Base-by-base conservation (phyloP, 2,797 vertebrate genomes). In the Scyliorhinus canicula region DNA sequence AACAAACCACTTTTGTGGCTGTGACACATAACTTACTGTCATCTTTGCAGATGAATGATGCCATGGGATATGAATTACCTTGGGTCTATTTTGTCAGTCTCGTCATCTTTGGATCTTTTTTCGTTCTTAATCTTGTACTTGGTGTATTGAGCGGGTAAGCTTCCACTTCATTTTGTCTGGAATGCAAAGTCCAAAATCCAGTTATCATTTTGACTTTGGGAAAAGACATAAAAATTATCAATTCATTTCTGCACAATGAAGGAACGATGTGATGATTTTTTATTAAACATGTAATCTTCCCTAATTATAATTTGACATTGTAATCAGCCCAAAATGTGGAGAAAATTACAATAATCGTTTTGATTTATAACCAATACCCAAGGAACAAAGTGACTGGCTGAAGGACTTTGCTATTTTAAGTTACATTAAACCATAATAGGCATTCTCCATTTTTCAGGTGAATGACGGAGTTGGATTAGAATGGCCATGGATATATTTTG, bases 31-130 rank as follows among this genome's bases (percentile, higher is more conserved):
- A 98, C 97, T 96, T 96, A 96, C 96, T 98, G 97, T 98, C 97
- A 96, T 98, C 97, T 97, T 96, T 97, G 95, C 98, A 99, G 99
- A 99, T 99, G 99, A 99, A 99, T 97, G 99, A 99, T 98, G 99
- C 99, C 97, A 99, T 99, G 99, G 99, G 99, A 97, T 98, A 99
- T 98, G 99, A 99, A 98, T 98, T 99, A 97, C 99, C 99, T 96
- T 99, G 99, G 99, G 98, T 99, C 96, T 99, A 99, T 98, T 99
- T 99, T 99, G 99, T 99, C 98, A 99, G 98, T 98, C 98, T 99
- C 98, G 99, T 99, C 98, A 99, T 99, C 98, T 99, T 99, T 98
- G 99, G 99, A 98, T 99, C 99, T 98, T 99, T 99, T 98, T 99
- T 99, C 98, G 99, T 99, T 98, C 98, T 99, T 98, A 99, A 99